These are phyloP conservation scores for Ursus arctos DNA, from an alignment of 2,113 vertebrate species.

Conservation along the genomic window DNA sequence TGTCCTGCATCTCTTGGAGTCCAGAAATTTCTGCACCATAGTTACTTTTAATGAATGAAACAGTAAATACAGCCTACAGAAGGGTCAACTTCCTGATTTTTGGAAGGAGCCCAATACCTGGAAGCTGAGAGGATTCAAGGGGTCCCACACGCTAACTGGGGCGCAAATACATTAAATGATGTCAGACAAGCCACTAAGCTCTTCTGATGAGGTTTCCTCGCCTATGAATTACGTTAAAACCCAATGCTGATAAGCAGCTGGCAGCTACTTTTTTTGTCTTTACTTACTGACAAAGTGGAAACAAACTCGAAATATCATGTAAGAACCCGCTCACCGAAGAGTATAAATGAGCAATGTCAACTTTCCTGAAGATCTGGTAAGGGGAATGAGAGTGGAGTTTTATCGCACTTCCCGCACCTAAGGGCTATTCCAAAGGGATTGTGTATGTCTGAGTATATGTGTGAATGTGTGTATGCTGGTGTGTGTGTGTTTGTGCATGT, in stretches of 20 bases:
- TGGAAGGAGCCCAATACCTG: not conserved
- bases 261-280: not conserved
- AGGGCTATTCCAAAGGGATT: not conserved
- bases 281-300: not conserved
- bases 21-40: not conserved
- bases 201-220: not conserved
- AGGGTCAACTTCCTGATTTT: not conserved
- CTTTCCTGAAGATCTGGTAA: not conserved
- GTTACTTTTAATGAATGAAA: not conserved
- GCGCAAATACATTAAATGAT: fast-evolving
- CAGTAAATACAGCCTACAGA: not conserved
- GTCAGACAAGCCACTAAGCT: not conserved
- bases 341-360: not conserved
- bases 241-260: not conserved
- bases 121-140: not conserved
- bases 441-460: not conserved
- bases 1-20: not conserved
- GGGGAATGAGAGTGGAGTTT: not conserved
- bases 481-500: not conserved
- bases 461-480: not conserved
- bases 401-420: no score
- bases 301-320: not conserved
- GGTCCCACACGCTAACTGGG: not conserved
- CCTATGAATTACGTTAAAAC: not conserved
- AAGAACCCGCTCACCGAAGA: not conserved